Base-by-base conservation (phyloP, 2,888 invertebrate species). In the Drosophila mettleri region DNA sequence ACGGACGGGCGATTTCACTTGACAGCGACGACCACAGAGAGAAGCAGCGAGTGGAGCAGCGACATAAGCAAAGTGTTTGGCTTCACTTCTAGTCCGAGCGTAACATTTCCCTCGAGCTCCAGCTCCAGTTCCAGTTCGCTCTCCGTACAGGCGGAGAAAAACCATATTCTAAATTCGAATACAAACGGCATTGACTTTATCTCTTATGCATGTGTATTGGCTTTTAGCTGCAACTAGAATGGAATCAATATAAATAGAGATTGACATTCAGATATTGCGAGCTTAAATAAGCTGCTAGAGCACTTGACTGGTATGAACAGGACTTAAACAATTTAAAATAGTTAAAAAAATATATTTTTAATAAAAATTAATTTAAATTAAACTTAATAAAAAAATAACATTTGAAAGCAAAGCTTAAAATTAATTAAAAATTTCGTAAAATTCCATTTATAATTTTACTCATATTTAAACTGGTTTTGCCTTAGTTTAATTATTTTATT, bases 1-100 rank as follows among this genome's bases (percentile, higher is more conserved):
- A 63, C 67, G 70, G 71, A 69, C 81, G 71, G 69, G 67, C 83
- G 82, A 83, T 83, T 83, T 83, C 83, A 87, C 88, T 85, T 79
- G 84, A 83, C 83, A 72, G 60, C 57, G 38, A 51, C 46, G 48
- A 43, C 52, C 39, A 36, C 43, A 72, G 58, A 10, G 22, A 14
- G n/a, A 2, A 74, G 63, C 70, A 64, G 59, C 2, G 24, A 29
- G 29, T 16, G 16, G 51, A 43, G 36, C 24, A 36, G 46, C 61
- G 55, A 69, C 51, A 64, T 67, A 70, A 67, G 55, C 69, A 80
- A 74, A 83, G 78, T 70, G 72, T 70, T 69, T 72, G 61, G 49
- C 52, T 68, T 66, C 51, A 65, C 58, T 34, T 22, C 55, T 38
- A 43, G 31, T 49, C 20, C 31, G 24, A 31, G 34, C 52, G 12